Evolutionary conservation across 2,113 vertebrate genomes (phyloP).

Genomic region (Macrotis lagotis): DNA sequence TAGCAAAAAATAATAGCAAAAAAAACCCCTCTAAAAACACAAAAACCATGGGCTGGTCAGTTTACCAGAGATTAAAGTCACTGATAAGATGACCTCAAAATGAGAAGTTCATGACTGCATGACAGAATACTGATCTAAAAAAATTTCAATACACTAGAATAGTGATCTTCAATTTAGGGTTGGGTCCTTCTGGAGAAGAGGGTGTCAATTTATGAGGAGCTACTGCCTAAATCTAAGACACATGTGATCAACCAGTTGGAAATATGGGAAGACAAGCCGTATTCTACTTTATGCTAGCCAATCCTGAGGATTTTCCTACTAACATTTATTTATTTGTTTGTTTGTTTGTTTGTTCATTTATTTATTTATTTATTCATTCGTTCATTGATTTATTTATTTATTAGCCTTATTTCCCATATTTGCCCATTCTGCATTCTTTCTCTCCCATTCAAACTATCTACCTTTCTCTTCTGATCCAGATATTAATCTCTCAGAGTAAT

Average conservation of each 20-base stretch:
- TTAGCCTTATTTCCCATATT: background rate
- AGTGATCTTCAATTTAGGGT: background rate
- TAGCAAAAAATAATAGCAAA: too few species aligned
- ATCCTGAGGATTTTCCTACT: background rate
- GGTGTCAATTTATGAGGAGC: fast-evolving
- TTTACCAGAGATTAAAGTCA: background rate
- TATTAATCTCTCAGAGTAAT: background rate
- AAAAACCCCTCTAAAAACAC: too few species aligned
- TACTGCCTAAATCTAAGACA: background rate
- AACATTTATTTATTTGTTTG: too few species aligned
- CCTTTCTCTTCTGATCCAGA: background rate
- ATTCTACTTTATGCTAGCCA: background rate
- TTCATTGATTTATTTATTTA: too few species aligned
- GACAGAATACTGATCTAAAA: background rate
- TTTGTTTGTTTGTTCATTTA: too few species aligned
- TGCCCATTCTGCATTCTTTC: background rate
- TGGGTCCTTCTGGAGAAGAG: background rate
- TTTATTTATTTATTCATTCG: too few species aligned
- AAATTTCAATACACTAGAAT: background rate
- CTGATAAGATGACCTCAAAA: background rate
- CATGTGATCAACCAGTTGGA: background rate
- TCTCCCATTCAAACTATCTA: too few species aligned
- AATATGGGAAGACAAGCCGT: background rate
- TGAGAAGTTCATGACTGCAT: background rate
- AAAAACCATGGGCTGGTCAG: background rate